Conservation (phyloP, 2,888 invertebrate genomes). For the Tinea trinotella region DNA sequence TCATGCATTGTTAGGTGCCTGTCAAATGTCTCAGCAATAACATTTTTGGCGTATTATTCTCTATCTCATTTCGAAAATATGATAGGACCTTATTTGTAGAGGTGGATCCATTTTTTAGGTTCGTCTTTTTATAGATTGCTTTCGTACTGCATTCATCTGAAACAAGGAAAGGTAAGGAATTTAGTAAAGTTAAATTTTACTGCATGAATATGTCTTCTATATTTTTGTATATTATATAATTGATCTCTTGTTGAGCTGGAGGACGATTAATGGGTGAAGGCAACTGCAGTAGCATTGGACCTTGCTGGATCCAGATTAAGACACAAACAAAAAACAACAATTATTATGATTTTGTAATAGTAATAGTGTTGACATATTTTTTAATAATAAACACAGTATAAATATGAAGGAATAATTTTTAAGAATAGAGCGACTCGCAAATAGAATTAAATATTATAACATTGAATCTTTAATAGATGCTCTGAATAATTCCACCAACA, state of each 20-base stretch:
- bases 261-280: too few species aligned
- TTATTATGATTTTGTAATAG: too few species aligned
- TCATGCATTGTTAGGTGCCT: conserved; percentile 52
- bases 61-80: conserved; percentile 64
- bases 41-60: conserved; percentile 44
- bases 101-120: conserved; percentile 35
- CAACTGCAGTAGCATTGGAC: too few species aligned
- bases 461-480: conserved; percentile 3
- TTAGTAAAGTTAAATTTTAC: neutral
- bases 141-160: neutral
- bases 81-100: conserved; percentile 30
- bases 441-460: neutral
- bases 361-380: too few species aligned
- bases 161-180: neutral
- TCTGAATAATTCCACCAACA: neutral
- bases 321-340: too few species aligned
- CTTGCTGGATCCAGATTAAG: too few species aligned
- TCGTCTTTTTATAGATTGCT: neutral
- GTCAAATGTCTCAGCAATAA: conserved; percentile 33
- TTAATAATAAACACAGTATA: too few species aligned
- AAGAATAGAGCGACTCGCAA: neutral
- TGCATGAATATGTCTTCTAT: too few species aligned
- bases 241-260: too few species aligned
- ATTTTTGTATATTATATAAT: too few species aligned
- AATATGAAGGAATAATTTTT: too few species aligned